Conservation (phyloP, 2,888 invertebrate genomes). For the Lymantria monacha region DNA sequence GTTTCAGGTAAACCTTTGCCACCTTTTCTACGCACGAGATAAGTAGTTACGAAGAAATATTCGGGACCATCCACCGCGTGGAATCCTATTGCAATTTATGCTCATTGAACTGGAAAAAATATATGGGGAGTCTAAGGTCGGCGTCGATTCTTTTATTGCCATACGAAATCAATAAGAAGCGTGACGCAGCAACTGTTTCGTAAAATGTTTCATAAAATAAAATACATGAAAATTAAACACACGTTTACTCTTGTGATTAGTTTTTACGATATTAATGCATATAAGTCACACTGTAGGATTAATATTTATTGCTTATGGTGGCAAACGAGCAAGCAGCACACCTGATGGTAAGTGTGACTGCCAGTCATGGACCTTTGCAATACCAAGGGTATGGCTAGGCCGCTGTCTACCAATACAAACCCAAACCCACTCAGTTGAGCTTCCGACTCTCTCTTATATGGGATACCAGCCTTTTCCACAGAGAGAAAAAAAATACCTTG, state of each 20-base stretch:
- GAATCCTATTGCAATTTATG: conserved; percentile 81
- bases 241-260: conserved; percentile 32
- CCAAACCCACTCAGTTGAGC: no score
- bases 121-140: conserved; percentile 73
- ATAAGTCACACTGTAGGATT: no score
- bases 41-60: conserved; percentile 61
- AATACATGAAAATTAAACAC: conserved; percentile 48
- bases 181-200: conserved; percentile 59
- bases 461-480: no score
- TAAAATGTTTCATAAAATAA: conserved; percentile 42
- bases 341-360: no score
- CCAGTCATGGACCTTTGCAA: no score
- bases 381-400: no score
- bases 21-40: conserved; percentile 62
- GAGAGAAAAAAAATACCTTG: no score
- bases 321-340: no score
- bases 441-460: no score
- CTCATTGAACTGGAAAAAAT: conserved; percentile 77
- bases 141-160: conserved; percentile 75
- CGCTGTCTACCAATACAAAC: no score
- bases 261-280: conserved; percentile 1
- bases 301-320: no score
- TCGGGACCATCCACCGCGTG: conserved; percentile 65
- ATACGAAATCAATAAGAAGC: conserved; percentile 70
- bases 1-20: conserved; percentile 66